Evolutionary conservation across 2,797 vertebrate species (phyloP).

Genomic region (Centroberyx gerrardi): DNA sequence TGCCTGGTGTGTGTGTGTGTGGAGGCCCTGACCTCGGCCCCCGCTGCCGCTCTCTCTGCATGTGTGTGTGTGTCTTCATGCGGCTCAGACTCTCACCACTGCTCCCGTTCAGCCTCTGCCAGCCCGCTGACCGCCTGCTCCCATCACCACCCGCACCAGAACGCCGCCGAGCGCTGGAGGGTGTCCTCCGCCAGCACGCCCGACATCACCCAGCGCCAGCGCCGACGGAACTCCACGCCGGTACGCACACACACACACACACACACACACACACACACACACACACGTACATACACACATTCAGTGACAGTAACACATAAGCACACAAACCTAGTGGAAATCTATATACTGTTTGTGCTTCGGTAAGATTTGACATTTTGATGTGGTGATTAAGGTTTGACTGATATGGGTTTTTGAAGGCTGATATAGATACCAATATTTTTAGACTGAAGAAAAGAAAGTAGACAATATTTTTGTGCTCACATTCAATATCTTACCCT

Average conservation of each 20-base stretch:
- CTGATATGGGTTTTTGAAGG: too few species aligned
- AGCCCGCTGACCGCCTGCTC: conserved; percentile 91
- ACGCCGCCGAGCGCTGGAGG: conserved; percentile 89
- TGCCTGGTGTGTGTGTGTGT: background rate
- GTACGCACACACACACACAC: background rate
- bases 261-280: background rate
- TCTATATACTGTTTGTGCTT: background rate
- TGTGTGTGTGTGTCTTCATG: conserved; percentile 44
- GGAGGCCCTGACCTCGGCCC: conserved; percentile 40
- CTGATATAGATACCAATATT: too few species aligned
- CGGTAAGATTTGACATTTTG: background rate
- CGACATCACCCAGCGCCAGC: conserved; percentile 86
- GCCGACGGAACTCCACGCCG: conserved; percentile 84
- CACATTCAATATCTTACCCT: too few species aligned
- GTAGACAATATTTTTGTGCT: too few species aligned
- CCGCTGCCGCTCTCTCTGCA: conserved; percentile 40
- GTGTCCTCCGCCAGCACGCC: conserved; percentile 88
- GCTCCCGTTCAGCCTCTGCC: conserved; percentile 91
- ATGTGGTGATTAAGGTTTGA: background rate
- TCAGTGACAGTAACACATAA: background rate
- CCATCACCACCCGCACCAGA: conserved; percentile 86
- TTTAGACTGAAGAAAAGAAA: too few species aligned
- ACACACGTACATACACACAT: background rate
- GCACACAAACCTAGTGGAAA: background rate
- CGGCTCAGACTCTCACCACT: conserved; percentile 87